A percentile compares a stretch with the other conserved stretches of the same genome.
phyloP scores from a whole-genome alignment of 2,113 vertebrate species.

The Sinocyclocheilus anshuiensis region DNA sequence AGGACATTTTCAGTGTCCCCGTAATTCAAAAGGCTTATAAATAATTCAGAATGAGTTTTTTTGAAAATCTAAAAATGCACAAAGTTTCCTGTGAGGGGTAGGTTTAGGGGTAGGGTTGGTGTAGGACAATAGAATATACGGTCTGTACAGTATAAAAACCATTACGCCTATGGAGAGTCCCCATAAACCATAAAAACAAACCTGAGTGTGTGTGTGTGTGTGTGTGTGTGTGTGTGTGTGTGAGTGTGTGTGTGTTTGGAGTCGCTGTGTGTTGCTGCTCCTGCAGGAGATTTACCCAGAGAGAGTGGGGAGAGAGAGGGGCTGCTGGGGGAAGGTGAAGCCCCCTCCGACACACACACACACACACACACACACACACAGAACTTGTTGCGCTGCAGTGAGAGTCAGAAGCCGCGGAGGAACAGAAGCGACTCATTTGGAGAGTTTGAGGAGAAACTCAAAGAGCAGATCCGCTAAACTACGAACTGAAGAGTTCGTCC shows the following conservation, averaged over 20 bases:
- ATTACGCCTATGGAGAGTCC: too few species aligned
- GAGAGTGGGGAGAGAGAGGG: conserved; percentile 39
- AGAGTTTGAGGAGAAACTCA: background rate
- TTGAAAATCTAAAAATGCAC: too few species aligned
- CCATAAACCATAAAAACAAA: too few species aligned
- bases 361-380: conserved; percentile 58
- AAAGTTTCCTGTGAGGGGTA: too few species aligned
- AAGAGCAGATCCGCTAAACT: background rate
- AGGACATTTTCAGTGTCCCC: too few species aligned
- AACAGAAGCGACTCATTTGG: background rate
- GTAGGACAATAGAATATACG: too few species aligned
- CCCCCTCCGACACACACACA: conserved; percentile 44
- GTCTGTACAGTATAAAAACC: too few species aligned
- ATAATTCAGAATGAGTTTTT: too few species aligned
- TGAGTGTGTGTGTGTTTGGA: background rate
- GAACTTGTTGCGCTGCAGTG: conserved; percentile 23
- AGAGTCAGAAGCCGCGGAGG: background rate
- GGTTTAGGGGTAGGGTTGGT: too few species aligned
- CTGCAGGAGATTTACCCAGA: conserved; percentile 50
- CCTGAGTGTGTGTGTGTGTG: too few species aligned
- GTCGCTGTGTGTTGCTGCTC: conserved; percentile 49
- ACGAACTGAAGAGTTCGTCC: background rate
- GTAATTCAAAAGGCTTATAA: too few species aligned
- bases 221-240: background rate
- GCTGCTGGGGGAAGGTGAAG: conserved; percentile 62